These are phyloP conservation scores for Tragelaphus buxtoni DNA, from an alignment of 2,113 vertebrate species.

Conservation along the genomic window DNA sequence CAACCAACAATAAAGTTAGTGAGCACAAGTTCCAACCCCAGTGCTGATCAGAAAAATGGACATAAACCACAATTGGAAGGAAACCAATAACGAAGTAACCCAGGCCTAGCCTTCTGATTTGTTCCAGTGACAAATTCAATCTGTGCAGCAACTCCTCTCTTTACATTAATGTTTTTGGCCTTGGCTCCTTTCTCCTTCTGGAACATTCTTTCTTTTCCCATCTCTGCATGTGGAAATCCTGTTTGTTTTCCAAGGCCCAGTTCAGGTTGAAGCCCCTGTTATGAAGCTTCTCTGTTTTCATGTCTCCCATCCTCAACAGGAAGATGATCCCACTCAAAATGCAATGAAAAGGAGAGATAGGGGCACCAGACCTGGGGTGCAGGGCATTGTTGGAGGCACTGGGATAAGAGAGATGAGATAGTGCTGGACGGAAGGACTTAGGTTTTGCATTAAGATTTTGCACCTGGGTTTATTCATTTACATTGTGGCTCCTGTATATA, in stretches of 20 bases:
- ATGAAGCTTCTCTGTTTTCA: neutral
- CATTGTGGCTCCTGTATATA: neutral
- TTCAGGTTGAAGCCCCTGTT: neutral
- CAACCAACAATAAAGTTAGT: neutral
- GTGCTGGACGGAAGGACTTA: neutral
- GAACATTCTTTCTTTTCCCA: neutral
- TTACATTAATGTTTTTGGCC: neutral
- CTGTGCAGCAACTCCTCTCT: neutral
- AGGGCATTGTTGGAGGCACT: neutral
- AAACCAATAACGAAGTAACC: neutral
- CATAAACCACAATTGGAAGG: neutral
- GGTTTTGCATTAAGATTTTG: constrained; percentile 16
- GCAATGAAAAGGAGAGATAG: neutral
- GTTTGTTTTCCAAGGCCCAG: neutral
- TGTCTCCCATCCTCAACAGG: neutral
- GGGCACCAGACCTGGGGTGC: neutral
- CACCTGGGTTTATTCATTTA: neutral
- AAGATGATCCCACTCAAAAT: neutral
- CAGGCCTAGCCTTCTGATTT: neutral
- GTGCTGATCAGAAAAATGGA: neutral
- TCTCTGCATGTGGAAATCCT: neutral
- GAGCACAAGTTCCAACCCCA: neutral
- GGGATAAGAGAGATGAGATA: neutral
- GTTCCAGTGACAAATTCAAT: neutral
- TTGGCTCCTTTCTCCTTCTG: neutral